Percentiles rank a stretch among this genome's conserved stretches.
Evolutionary conservation across 2,888 invertebrate genomes (phyloP).

Genomic region (Harpagoxenus sublaevis): DNA sequence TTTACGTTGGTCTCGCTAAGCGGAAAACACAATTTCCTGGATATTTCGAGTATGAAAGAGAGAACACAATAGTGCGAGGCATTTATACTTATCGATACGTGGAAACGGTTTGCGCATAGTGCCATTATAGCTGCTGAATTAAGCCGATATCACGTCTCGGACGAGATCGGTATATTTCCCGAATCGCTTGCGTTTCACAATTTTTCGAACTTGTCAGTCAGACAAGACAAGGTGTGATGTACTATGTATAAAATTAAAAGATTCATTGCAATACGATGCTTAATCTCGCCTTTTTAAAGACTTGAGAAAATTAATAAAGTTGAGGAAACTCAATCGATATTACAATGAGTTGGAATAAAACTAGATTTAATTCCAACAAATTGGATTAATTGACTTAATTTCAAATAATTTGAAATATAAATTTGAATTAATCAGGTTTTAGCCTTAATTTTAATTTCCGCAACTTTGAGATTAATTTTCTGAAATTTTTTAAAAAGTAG

Average conservation of each 20-base stretch:
- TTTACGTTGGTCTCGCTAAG: not conserved
- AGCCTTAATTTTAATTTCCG: not conserved
- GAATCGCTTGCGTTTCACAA: conserved; percentile 1
- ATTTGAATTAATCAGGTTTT: conserved; percentile 20
- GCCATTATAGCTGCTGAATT: conserved; percentile 8
- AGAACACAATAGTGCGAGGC: conserved; percentile 27
- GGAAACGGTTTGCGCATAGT: not conserved
- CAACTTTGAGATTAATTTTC: conserved; percentile 33
- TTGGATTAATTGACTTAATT: conserved; percentile 26
- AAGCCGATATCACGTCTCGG: not conserved
- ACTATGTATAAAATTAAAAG: not conserved
- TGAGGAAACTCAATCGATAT: conserved; percentile 8
- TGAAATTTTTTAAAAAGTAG: not conserved
- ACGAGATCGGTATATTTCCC: not conserved
- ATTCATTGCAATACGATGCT: not conserved
- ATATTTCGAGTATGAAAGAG: conserved; percentile 28
- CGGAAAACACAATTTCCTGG: conserved; percentile 7
- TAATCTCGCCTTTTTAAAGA: conserved; percentile 15
- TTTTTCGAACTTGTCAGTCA: not conserved
- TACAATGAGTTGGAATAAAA: conserved; percentile 21
- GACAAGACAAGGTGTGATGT: not conserved
- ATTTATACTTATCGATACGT: conserved; percentile 28
- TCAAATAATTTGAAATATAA: conserved; percentile 4
- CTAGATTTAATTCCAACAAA: not conserved
- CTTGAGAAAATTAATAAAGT: conserved; percentile 8